Evolutionary conservation across 2,888 invertebrate species (phyloP), one percentile per base, ranked within the genome.

Genomic region (Philereme vetulata): DNA sequence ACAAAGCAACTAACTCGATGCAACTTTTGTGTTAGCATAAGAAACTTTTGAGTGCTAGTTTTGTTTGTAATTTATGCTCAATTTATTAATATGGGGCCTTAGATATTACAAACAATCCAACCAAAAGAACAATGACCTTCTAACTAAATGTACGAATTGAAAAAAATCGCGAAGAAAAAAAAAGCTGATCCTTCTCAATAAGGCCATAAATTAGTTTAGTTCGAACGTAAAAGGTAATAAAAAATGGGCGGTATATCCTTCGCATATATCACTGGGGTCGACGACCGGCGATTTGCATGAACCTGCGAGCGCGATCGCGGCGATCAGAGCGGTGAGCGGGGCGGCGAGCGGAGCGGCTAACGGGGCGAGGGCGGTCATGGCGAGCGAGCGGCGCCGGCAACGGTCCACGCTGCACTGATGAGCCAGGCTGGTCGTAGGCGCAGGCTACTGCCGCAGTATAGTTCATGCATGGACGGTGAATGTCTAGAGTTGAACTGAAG

Each of bases 231-330:
- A 63, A 66, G 62, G 64, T 55, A 68, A 65, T 67, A 70, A 70
- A 68, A 70, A 68, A 67, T 66, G 62, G 63, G 57, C 57, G 61
- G 65, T 67, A 68, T 69, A 72, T 72, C 67, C 67, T 68, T 69
- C 64, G 66, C 67, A 67, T 66, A 68, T 71, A 66, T 68, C 66
- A 70, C 63, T 77, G 83, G 83, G 90, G 87, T 89, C 87, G 77
- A 72, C 74, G 90, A 84, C 88, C 90, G 82, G 72, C 62, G 71
- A 78, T 84, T 85, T 80, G 86, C 85, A 80, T 80, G 77, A 73
- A 84, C 83, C 82, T 80, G 84, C 75, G 77, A 72, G 67, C 58
- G 72, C 74, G 78, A 66, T 62, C 68, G 66, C 67, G 67, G 66
- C 70, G 67, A 74, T 62, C 58, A 78, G 71, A 69, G 72, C 74